Evolutionary conservation across 2,888 invertebrate genomes (phyloP).

Genomic region (Tigriopus californicus): DNA sequence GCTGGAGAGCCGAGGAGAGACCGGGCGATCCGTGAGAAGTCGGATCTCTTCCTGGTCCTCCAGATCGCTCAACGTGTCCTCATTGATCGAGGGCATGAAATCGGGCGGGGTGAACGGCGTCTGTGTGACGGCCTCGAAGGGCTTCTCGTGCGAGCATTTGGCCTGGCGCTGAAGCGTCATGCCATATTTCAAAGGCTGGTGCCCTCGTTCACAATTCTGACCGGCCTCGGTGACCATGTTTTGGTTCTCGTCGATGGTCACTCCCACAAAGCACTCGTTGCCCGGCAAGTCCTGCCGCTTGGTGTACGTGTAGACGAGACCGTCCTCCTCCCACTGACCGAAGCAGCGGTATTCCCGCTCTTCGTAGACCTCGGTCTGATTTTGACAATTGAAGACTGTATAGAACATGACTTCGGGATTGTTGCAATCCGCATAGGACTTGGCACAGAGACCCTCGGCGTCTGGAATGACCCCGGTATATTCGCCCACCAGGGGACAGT

Average conservation of each 20-base stretch:
- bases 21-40: neutral
- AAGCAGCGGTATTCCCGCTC: slow-evolving; percentile 45
- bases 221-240: slow-evolving; percentile 47
- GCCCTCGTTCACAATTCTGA: slow-evolving; percentile 40
- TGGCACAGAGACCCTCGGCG: slow-evolving; percentile 38
- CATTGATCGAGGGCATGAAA: neutral
- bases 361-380: slow-evolving; percentile 38
- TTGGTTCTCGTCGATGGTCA: slow-evolving; percentile 35
- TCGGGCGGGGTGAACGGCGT: neutral
- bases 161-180: slow-evolving; percentile 36
- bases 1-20: slow-evolving; percentile 8
- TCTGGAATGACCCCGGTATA: slow-evolving; percentile 43
- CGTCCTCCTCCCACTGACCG: slow-evolving; percentile 44
- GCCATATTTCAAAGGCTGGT: slow-evolving; percentile 38
- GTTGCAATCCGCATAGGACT: slow-evolving; percentile 43
- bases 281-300: slow-evolving; percentile 39
- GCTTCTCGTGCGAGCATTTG: neutral
- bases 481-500: slow-evolving; percentile 46
- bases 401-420: slow-evolving; percentile 45
- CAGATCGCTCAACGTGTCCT: neutral
- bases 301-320: slow-evolving; percentile 42
- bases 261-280: slow-evolving; percentile 45
- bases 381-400: slow-evolving; percentile 40
- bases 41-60: neutral
- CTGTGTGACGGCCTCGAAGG: neutral